These are phyloP conservation scores for Sciaenops ocellatus DNA, from an alignment of 2,797 vertebrate species.

Conservation along the genomic window DNA sequence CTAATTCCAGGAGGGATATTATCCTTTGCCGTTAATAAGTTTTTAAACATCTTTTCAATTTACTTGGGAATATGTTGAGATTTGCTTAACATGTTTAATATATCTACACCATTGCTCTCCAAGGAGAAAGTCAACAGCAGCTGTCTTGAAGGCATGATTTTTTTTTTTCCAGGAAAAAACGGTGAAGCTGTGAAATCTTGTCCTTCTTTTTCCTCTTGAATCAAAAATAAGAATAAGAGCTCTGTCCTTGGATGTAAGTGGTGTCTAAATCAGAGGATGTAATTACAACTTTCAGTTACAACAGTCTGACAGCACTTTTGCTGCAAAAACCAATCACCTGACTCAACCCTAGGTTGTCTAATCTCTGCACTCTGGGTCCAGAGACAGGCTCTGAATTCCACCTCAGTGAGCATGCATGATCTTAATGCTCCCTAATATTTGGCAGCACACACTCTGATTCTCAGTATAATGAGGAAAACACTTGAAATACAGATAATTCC, in stretches of 20 bases:
- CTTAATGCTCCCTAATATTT: conserved; percentile 76
- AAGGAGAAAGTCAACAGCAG: conserved; percentile 59
- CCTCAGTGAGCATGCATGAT: conserved; percentile 66
- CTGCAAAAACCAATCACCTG: conserved; percentile 34
- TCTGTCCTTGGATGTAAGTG: conserved; percentile 30
- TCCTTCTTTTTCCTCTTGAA: conserved; percentile 28
- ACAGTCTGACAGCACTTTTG: conserved; percentile 24
- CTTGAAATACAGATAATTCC: conserved; percentile 67
- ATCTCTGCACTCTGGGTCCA: conserved; percentile 47
- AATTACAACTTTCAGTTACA: not conserved
- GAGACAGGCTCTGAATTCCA: conserved; percentile 55
- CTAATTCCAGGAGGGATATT: conserved; percentile 82
- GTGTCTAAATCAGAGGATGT: conserved; percentile 22
- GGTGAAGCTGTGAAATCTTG: conserved; percentile 14
- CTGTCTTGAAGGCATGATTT: conserved; percentile 28
- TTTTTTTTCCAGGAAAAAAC: conserved; percentile 25
- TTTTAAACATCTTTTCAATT: conserved; percentile 80
- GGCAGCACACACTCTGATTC: conserved; percentile 47
- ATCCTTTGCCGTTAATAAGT: conserved; percentile 80
- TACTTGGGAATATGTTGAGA: conserved; percentile 70
- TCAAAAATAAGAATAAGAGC: conserved; percentile 18
- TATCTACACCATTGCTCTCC: conserved; percentile 61
- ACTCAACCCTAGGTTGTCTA: conserved; percentile 33
- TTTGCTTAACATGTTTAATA: conserved; percentile 77
- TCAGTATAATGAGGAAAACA: conserved; percentile 68